Evolutionary conservation across 1,140 invertebrate species (phyloP).

Genomic region (Andricus grossulariae): DNA sequence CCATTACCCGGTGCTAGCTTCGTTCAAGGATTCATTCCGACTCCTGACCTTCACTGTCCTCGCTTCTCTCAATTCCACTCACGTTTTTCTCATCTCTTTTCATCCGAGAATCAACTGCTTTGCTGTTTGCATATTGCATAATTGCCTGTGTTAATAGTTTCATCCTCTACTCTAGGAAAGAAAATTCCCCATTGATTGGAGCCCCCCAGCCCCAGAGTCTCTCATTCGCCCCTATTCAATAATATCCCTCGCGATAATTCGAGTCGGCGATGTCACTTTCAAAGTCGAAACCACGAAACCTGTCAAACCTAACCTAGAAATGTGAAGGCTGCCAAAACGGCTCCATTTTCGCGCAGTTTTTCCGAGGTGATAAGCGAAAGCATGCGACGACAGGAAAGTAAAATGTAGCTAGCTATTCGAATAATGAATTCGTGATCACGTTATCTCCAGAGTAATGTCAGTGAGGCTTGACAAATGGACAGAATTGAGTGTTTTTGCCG

Average conservation of each 20-base stretch:
- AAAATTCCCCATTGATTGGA: not conserved
- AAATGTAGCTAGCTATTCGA: too few relatives aligned
- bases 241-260: too few relatives aligned
- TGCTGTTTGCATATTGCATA: constrained; percentile 25
- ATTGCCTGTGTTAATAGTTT: constrained; percentile 24
- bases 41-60: constrained; percentile 1
- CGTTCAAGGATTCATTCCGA: not conserved
- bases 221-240: not conserved
- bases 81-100: constrained; percentile 17
- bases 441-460: too few relatives aligned
- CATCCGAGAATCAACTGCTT: not conserved
- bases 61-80: not conserved
- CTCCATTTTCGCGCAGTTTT: constrained; percentile 19
- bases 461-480: too few relatives aligned
- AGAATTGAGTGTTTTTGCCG: too few relatives aligned
- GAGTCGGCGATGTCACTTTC: too few relatives aligned
- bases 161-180: not conserved
- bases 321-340: not conserved
- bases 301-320: constrained; percentile 25
- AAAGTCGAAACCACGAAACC: too few relatives aligned
- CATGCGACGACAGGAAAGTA: too few relatives aligned
- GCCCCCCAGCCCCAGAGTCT: not conserved
- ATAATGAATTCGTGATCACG: too few relatives aligned
- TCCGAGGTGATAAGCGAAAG: not conserved
- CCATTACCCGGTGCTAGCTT: constrained; percentile 3